Base-by-base conservation (phyloP, 2,888 invertebrate species). In the Masnerella sp. region DNA sequence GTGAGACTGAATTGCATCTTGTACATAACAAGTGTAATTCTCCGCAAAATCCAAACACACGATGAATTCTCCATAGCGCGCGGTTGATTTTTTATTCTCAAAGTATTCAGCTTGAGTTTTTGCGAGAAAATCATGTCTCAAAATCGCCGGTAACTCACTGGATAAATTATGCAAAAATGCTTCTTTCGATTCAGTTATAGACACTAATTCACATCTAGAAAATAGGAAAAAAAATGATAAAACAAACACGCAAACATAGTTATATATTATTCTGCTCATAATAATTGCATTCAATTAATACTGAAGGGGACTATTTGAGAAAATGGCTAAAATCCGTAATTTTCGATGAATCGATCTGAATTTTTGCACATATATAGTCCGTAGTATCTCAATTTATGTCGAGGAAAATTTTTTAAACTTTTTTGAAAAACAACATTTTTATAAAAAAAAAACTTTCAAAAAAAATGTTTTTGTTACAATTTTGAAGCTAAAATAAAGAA, bases 1-100 rank as follows among this genome's bases (percentile, higher is more conserved):
- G n/a, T 58, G 34, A 8, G 36, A 14, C n/a, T 45, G 59, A 38
- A 59, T 47, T 1, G 59, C 61, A 61, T 61, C 36, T 49, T 61
- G 61, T 0, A 61, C 32, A 30, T 38, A 2, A 20, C 38, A 61
- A 5, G 18, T 49, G 12, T 61, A 61, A 15, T 61, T 61, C 14
- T 61, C 49, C 5, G 61, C 38, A 40, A 59, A 59, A 47, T 59
- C 59, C 12, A 47, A 14, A 20, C 47, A 47, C 1, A 47, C 20
- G 5, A 59, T 3, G 30, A 59, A 59, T 38, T 47, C 34, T 2
- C 59, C 47, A 25, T 47, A 8, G n/a, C 14, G 3, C 28, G n/a
- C 14, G 14, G 25, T 68, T 40, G 51, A 5, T 30, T 40, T 40
- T 40, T 40, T 54, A 54, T 28, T 30, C 8, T 17, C 18, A 17